These are phyloP conservation scores for Opisthocomus hoazin DNA, from an alignment of 2,113 vertebrate species.

Conservation along the genomic window DNA sequence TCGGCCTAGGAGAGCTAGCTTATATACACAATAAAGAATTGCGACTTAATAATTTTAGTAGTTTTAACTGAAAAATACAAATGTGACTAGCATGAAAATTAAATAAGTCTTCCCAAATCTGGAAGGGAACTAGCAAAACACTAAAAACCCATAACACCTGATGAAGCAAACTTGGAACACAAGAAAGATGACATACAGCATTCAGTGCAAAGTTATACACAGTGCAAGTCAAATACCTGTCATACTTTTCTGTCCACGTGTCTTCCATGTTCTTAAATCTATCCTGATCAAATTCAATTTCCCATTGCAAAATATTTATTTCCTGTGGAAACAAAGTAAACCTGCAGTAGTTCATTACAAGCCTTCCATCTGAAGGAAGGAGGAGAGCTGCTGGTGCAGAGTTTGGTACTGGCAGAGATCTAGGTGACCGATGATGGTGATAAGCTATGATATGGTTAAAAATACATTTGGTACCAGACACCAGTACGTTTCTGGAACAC, in stretches of 20 bases:
- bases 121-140: not conserved
- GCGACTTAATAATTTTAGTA: not conserved
- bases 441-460: not conserved
- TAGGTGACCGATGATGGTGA: not conserved
- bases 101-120: not conserved
- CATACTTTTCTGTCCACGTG: constrained; percentile 82
- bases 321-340: constrained; percentile 75
- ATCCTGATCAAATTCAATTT: constrained; percentile 87
- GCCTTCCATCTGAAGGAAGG: not conserved
- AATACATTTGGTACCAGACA: not conserved
- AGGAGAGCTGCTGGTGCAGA: not conserved
- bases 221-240: constrained; percentile 71
- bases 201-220: not conserved
- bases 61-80: not conserved
- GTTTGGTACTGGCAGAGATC: not conserved
- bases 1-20: not conserved
- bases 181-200: not conserved
- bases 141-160: fast-evolving
- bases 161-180: not conserved
- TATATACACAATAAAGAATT: not conserved
- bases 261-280: constrained; percentile 86
- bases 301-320: constrained; percentile 90
- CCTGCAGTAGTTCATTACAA: not conserved
- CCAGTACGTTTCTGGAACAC: not conserved
- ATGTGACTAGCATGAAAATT: not conserved